These are phyloP conservation scores for Nettapus auritus DNA, from an alignment of 2,113 vertebrate species.

Conservation along the genomic window DNA sequence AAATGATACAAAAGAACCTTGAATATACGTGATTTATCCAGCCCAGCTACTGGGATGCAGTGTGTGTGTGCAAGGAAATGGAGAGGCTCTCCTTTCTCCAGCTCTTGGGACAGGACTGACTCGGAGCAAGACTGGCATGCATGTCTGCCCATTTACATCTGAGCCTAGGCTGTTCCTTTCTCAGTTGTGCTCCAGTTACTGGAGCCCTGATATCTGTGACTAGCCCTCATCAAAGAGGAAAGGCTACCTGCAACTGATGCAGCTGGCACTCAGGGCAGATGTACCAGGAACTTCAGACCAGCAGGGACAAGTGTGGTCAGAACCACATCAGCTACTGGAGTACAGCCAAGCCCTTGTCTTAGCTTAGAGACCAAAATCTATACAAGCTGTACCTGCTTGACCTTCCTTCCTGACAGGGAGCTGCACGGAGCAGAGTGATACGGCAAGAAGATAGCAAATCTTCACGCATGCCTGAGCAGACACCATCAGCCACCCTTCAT, in stretches of 20 bases:
- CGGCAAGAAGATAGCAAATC: not conserved
- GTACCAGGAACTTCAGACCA: not conserved
- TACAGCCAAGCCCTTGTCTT: not conserved
- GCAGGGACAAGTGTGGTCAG: not conserved
- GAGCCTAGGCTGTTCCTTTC: accelerated
- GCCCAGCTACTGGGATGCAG: not conserved
- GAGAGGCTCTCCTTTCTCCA: not conserved
- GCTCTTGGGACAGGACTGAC: not conserved
- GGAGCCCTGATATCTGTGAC: not conserved
- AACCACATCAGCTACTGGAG: not conserved
- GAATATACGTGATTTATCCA: not conserved
- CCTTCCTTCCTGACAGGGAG: not conserved
- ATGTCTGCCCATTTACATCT: accelerated
- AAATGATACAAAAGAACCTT: not conserved
- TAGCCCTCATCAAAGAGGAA: not conserved
- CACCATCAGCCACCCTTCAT: not conserved
- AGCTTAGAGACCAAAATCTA: not conserved
- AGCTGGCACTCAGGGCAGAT: not conserved
- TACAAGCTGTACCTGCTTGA: not conserved
- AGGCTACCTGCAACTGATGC: accelerated
- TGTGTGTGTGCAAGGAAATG: not conserved
- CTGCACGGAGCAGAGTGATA: not conserved
- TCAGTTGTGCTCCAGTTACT: not conserved
- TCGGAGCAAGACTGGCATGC: not conserved
- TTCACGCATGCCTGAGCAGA: not conserved